These are phyloP conservation scores for Okapia johnstoni DNA, from an alignment of 2,113 vertebrate genomes.

Conservation along the genomic window DNA sequence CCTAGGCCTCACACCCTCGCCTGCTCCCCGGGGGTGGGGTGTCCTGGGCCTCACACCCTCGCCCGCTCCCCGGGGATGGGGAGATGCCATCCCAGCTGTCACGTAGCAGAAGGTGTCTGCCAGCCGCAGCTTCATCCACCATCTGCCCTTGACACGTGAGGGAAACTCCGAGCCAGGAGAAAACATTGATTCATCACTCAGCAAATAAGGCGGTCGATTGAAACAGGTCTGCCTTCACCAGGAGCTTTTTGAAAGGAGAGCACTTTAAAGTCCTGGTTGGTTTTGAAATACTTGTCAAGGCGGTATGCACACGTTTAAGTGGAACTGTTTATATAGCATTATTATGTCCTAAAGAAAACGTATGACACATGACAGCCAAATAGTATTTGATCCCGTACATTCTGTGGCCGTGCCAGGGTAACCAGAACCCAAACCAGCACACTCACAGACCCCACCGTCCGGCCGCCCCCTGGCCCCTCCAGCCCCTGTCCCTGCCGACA, in stretches of 20 bases:
- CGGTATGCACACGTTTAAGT: background rate
- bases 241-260: background rate
- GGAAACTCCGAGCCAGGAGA: background rate
- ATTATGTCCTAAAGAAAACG: background rate
- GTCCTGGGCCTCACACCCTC: background rate
- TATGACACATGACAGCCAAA: fast-evolving
- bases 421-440: no score
- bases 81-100: background rate
- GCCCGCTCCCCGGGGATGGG: fast-evolving
- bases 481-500: fast-evolving
- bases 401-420: no score
- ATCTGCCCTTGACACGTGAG: background rate
- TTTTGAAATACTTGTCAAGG: background rate
- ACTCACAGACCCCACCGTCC: fast-evolving
- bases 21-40: no score
- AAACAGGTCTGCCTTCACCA: background rate
- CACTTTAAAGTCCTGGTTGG: background rate
- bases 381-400: fast-evolving
- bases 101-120: background rate
- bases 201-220: fast-evolving
- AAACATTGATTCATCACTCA: background rate
- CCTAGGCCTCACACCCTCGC: no score
- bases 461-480: fast-evolving
- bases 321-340: background rate
- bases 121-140: background rate